Evolutionary conservation across 2,113 vertebrate genomes (phyloP).

Genomic region (Seriola rivoliana): DNA sequence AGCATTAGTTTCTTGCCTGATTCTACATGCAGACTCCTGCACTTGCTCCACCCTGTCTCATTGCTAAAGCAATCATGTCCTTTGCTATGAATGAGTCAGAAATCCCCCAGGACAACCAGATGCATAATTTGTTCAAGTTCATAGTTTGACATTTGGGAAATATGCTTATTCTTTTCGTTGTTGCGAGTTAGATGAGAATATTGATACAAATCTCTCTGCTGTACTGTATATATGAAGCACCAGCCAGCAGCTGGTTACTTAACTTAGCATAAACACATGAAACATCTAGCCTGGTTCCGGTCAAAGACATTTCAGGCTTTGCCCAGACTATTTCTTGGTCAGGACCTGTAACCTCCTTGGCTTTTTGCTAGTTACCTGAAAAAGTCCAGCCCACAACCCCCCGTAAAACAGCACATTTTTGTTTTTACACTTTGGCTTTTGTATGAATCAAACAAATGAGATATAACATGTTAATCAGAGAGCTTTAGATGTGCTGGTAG

Average conservation of each 20-base stretch:
- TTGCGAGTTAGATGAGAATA: not conserved
- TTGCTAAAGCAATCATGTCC: not conserved
- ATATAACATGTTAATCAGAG: too few relatives aligned
- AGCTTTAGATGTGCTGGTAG: too few relatives aligned
- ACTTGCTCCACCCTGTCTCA: not conserved
- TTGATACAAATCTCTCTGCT: not conserved
- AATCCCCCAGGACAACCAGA: not conserved
- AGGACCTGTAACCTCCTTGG: not conserved
- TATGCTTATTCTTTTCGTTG: not conserved
- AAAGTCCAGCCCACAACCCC: too few relatives aligned
- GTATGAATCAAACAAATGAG: too few relatives aligned
- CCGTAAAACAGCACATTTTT: too few relatives aligned
- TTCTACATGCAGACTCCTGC: not conserved
- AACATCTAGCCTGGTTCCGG: not conserved
- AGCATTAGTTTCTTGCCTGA: not conserved
- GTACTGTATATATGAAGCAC: not conserved
- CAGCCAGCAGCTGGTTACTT: not conserved
- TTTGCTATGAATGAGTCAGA: not conserved
- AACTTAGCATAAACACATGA: not conserved
- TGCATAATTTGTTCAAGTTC: not conserved
- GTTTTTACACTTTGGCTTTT: too few relatives aligned
- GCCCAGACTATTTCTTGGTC: not conserved
- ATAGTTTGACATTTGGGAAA: slow-evolving; percentile 5
- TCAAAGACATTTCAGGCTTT: not conserved
- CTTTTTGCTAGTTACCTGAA: not conserved